Evolutionary conservation across 1,140 invertebrate species (phyloP).

Genomic region (Protaetia brevitarsis): DNA sequence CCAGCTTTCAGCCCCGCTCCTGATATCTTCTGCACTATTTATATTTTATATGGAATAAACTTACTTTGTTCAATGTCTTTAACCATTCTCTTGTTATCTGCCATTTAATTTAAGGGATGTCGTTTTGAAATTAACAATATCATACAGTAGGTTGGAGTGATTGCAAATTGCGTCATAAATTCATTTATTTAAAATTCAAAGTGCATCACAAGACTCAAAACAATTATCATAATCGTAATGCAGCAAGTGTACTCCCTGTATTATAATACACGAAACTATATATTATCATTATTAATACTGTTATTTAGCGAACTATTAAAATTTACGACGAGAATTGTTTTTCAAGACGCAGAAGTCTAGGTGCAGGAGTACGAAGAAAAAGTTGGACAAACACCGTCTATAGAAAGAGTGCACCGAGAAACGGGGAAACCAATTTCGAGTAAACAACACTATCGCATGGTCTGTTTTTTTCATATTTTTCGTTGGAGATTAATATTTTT

Average conservation of each 20-base stretch:
- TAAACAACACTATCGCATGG: slow-evolving; percentile 35
- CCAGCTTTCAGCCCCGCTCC: no score
- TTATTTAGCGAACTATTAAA: slow-evolving; percentile 7
- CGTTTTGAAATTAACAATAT: no score
- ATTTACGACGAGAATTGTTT: slow-evolving; percentile 5
- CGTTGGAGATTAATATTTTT: slow-evolving; percentile 51
- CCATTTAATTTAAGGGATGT: no score
- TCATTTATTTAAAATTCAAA: no score
- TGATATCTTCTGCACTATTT: no score
- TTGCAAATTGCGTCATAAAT: no score
- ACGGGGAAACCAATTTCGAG: slow-evolving; percentile 24
- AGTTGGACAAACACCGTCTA: background rate
- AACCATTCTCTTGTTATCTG: no score
- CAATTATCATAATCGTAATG: background rate
- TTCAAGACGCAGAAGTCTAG: background rate
- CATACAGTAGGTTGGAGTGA: no score
- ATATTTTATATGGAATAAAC: no score
- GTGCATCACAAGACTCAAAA: background rate
- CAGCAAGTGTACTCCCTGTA: background rate
- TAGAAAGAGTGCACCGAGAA: slow-evolving; percentile 4
- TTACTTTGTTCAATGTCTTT: no score
- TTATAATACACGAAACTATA: background rate
- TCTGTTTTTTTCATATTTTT: slow-evolving; percentile 44
- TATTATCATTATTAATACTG: background rate
- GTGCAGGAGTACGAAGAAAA: background rate